A percentile compares a stretch with the other conserved stretches of the same genome.
phyloP scores from a whole-genome alignment of 2,797 vertebrate genomes.

The Urocyon cinereoargenteus region DNA sequence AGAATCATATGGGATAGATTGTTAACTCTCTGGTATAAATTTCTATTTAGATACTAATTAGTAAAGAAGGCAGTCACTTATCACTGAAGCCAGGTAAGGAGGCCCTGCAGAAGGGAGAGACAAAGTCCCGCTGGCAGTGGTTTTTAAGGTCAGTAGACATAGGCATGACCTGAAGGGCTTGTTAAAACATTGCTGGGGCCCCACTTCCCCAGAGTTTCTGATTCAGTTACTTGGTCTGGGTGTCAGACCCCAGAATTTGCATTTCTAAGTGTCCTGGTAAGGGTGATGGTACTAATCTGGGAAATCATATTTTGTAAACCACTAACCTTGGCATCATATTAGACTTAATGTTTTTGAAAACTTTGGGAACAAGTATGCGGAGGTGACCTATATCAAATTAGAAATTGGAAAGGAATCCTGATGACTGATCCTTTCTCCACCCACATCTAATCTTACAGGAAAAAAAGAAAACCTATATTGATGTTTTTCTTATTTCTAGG shows the following conservation, averaged over 20 bases:
- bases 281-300: neutral
- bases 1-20: neutral
- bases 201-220: neutral
- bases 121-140: neutral
- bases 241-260: neutral
- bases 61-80: neutral
- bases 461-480: neutral
- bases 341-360: neutral
- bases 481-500: neutral
- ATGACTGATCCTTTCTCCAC: neutral
- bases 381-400: neutral
- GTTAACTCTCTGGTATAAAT: constrained; percentile 46
- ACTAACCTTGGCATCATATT: neutral
- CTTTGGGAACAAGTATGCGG: neutral
- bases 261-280: neutral
- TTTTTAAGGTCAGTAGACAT: neutral
- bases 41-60: constrained; percentile 35
- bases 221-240: neutral
- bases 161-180: neutral
- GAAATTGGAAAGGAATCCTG: neutral
- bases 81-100: neutral
- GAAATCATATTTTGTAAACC: neutral
- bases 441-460: neutral
- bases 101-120: neutral
- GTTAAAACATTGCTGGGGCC: neutral